phyloP scores from a whole-genome alignment of 2,797 vertebrate genomes.

The Enteromius treurensis region DNA sequence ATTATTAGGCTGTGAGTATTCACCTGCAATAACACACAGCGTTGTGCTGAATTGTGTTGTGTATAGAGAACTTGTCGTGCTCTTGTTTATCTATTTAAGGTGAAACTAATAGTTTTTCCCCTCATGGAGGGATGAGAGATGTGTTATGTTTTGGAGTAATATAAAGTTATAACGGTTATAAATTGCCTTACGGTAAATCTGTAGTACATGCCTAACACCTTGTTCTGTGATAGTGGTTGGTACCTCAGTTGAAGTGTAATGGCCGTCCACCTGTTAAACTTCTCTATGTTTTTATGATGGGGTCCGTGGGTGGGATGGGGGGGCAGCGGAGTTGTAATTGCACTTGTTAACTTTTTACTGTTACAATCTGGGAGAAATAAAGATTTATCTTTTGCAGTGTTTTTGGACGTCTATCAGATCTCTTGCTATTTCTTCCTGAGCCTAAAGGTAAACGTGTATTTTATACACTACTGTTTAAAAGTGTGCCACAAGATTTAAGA shows the following conservation, averaged over 20 bases:
- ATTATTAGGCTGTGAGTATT: slow-evolving; percentile 46
- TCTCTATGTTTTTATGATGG: slow-evolving; percentile 57
- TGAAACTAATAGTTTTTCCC: slow-evolving; percentile 37
- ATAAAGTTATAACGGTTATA: slow-evolving; percentile 49
- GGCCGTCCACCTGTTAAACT: slow-evolving; percentile 64
- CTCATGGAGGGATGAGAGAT: slow-evolving; percentile 29
- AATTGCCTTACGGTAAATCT: slow-evolving; percentile 64
- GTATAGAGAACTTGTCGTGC: slow-evolving; percentile 53
- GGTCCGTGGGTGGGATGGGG: background rate
- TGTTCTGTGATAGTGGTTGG: slow-evolving; percentile 58
- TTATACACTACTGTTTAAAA: background rate
- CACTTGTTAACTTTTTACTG: slow-evolving; percentile 66
- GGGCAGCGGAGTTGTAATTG: slow-evolving; percentile 59
- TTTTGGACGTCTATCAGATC: slow-evolving; percentile 40
- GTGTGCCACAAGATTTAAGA: too few species aligned
- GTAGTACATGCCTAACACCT: slow-evolving; percentile 57
- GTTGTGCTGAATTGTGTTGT: slow-evolving; percentile 55
- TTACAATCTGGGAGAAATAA: slow-evolving; percentile 64
- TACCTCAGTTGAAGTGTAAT: slow-evolving; percentile 55
- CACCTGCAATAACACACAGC: slow-evolving; percentile 58
- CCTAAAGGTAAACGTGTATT: background rate
- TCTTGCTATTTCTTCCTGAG: background rate
- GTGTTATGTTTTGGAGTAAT: slow-evolving; percentile 53
- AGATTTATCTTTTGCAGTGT: slow-evolving; percentile 69
- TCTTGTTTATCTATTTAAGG: slow-evolving; percentile 48